These are phyloP conservation scores for Tromatobia lineatoria DNA, from an alignment of 2,888 invertebrate genomes.

Conservation along the genomic window DNA sequence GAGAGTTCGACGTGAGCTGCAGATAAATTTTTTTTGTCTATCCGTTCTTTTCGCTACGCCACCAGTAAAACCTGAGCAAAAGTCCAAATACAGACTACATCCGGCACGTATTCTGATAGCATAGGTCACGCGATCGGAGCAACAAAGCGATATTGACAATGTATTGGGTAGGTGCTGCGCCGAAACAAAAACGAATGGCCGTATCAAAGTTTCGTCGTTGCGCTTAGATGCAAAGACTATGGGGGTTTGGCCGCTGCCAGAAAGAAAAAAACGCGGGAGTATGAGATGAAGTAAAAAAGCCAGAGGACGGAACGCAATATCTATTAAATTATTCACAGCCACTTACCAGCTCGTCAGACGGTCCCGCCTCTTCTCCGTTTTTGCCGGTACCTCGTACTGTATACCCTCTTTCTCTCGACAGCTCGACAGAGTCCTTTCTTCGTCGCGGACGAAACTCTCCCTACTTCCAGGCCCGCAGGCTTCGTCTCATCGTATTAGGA, in stretches of 20 bases:
- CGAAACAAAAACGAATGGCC: slow-evolving; percentile 5
- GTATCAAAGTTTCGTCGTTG: slow-evolving; percentile 43
- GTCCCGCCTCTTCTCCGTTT: slow-evolving; percentile 76
- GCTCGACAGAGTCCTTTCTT: slow-evolving; percentile 65
- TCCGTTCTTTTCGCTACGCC: neutral
- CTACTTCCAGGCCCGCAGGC: slow-evolving; percentile 12
- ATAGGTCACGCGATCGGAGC: slow-evolving; percentile 46
- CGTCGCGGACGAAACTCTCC: slow-evolving; percentile 64
- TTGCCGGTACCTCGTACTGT: slow-evolving; percentile 63
- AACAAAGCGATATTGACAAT: slow-evolving; percentile 27
- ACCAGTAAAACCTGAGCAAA: neutral
- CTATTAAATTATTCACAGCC: slow-evolving; percentile 82
- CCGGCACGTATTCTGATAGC: neutral
- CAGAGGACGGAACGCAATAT: slow-evolving; percentile 74
- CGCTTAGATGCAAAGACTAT: slow-evolving; percentile 47
- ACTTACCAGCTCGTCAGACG: slow-evolving; percentile 81
- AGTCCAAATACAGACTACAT: slow-evolving; percentile 10
- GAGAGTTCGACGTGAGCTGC: neutral
- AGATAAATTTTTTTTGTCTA: neutral
- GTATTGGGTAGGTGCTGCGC: neutral
- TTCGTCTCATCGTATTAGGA: slow-evolving; percentile 28
- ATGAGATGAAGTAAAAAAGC: slow-evolving; percentile 53
- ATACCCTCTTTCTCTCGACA: slow-evolving; percentile 51
- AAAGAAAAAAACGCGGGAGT: slow-evolving; percentile 45
- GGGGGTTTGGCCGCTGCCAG: slow-evolving; percentile 35